Percentiles rank a stretch among this genome's conserved stretches.
These are phyloP conservation scores for Anguilla rostrata DNA, from an alignment of 2,113 vertebrate species.

Conservation along the genomic window DNA sequence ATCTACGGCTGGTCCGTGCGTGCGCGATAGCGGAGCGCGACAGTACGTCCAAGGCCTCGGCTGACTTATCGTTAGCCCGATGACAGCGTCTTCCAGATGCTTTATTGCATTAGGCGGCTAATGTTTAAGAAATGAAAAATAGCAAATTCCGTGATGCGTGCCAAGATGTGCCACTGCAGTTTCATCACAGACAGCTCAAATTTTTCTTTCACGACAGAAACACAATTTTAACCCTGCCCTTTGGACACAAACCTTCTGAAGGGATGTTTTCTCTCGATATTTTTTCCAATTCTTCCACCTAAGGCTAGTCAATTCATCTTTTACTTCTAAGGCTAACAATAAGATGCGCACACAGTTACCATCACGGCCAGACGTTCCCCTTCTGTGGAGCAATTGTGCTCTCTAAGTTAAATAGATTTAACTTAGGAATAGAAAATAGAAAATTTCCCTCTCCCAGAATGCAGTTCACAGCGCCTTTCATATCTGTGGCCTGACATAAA, in stretches of 20 bases:
- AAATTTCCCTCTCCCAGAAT: neutral
- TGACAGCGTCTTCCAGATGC: neutral
- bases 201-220: neutral
- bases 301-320: neutral
- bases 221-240: neutral
- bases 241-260: neutral
- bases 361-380: neutral
- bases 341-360: neutral
- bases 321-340: neutral
- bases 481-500: neutral
- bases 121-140: neutral
- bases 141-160: neutral
- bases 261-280: neutral
- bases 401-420: neutral
- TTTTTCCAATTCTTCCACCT: neutral
- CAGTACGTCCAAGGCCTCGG: neutral
- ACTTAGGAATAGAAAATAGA: neutral
- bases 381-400: neutral
- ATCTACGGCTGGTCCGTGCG: neutral
- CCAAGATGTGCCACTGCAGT: neutral
- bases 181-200: neutral
- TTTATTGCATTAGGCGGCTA: neutral
- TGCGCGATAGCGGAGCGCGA: neutral
- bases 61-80: neutral
- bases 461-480: neutral